Evolutionary conservation across 2,797 vertebrate species (phyloP).

Genomic region (Mionectes olivaceus): DNA sequence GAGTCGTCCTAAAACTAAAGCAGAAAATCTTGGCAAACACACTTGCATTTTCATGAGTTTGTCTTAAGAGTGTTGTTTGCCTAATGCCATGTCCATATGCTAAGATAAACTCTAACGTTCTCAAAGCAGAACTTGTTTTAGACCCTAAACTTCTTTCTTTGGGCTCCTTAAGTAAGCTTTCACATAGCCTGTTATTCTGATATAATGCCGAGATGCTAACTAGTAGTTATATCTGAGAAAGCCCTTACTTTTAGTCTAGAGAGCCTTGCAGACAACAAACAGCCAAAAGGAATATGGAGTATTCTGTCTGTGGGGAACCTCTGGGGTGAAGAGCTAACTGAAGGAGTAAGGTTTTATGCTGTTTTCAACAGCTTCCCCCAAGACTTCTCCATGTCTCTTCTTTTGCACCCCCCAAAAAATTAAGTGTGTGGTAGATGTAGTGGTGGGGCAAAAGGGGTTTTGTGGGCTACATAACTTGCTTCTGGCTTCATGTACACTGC

Average conservation of each 20-base stretch:
- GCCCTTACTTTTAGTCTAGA: not conserved
- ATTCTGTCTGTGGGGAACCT: not conserved
- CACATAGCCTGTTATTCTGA: not conserved
- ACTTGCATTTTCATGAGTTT: not conserved
- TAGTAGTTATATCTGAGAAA: not conserved
- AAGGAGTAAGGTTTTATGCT: not conserved
- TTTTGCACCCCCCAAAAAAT: not conserved
- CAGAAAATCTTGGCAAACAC: not conserved
- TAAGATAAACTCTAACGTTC: not conserved
- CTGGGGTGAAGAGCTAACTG: not conserved
- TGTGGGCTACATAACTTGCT: not conserved
- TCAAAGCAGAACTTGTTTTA: constrained; percentile 2
- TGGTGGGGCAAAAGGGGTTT: not conserved
- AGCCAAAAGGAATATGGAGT: not conserved
- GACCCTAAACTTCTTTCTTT: not conserved
- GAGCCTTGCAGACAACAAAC: not conserved
- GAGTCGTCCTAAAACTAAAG: not conserved
- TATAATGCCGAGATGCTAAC: not conserved
- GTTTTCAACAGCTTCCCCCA: not conserved
- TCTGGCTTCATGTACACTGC: not conserved
- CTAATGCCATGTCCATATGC: constrained; percentile 5
- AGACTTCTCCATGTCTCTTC: not conserved
- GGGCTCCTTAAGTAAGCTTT: not conserved
- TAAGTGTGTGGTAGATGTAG: not conserved
- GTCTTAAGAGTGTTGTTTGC: not conserved